phyloP scores from a whole-genome alignment of 2,797 vertebrate genomes.

The Steatocranus sp. region DNA sequence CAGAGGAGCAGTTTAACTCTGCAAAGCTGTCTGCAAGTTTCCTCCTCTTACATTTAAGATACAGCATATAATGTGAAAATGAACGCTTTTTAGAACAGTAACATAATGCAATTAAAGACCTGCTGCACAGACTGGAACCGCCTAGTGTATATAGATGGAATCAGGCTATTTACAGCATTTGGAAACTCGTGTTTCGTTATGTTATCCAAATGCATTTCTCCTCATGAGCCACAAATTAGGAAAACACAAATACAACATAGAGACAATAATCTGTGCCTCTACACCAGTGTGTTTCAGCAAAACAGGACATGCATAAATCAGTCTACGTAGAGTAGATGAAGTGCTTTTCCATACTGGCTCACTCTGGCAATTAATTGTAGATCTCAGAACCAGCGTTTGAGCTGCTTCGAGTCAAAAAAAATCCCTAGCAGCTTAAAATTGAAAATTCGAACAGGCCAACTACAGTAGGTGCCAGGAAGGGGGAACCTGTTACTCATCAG shows the following conservation, averaged over 20 bases:
- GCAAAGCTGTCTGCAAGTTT: neutral
- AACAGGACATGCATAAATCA: neutral
- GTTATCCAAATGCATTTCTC: neutral
- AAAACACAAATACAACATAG: neutral
- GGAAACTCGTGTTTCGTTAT: neutral
- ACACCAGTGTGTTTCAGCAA: neutral
- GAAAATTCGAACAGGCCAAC: neutral
- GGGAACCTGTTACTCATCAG: constrained; percentile 16
- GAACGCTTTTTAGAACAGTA: neutral
- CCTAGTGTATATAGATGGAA: neutral
- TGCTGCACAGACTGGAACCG: neutral
- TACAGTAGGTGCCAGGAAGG: neutral
- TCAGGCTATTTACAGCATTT: neutral
- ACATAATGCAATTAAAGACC: neutral
- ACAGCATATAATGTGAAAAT: neutral
- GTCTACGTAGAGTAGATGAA: neutral
- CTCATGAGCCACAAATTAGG: neutral
- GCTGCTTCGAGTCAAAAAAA: neutral
- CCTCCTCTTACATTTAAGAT: neutral
- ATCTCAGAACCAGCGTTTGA: neutral
- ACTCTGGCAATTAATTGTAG: neutral
- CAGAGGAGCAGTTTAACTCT: neutral
- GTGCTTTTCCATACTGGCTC: neutral
- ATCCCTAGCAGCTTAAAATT: neutral
- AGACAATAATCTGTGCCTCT: neutral